phyloP scores from a whole-genome alignment of 2,888 invertebrate species.

The Aricia artaxerxes region DNA sequence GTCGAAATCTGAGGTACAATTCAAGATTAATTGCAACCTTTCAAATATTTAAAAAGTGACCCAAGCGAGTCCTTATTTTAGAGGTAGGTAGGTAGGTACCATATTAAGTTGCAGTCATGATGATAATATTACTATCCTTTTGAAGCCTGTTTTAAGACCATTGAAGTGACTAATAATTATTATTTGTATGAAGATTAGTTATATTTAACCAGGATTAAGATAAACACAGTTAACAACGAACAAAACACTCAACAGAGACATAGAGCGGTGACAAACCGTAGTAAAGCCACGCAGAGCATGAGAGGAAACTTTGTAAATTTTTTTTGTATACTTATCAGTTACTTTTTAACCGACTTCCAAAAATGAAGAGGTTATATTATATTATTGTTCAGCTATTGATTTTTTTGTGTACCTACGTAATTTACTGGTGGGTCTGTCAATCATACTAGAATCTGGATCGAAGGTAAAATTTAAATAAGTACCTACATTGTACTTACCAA shows the following conservation, averaged over 20 bases:
- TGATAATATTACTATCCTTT: not conserved
- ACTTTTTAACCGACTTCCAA: no score
- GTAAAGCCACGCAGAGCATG: not conserved
- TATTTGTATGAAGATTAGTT: not conserved
- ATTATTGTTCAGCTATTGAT: no score
- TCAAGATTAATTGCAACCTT: slow-evolving; percentile 4
- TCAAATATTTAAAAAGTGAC: not conserved
- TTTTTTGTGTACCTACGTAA: no score
- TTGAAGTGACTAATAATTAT: not conserved
- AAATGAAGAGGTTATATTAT: no score
- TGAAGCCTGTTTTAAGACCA: not conserved
- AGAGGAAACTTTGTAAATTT: not conserved
- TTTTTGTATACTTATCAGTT: not conserved
- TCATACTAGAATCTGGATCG: no score
- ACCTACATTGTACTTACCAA: no score
- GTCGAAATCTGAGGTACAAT: not conserved
- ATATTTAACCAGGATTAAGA: not conserved
- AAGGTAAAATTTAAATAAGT: no score
- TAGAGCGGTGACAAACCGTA: not conserved
- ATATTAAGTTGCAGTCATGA: not conserved
- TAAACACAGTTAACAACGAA: not conserved
- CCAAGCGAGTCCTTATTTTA: not conserved
- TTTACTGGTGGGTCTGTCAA: no score
- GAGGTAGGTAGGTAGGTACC: no score
- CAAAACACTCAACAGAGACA: not conserved